These are phyloP conservation scores for Pachypsylla venusta DNA, from an alignment of 1,140 invertebrate genomes.

Conservation along the genomic window DNA sequence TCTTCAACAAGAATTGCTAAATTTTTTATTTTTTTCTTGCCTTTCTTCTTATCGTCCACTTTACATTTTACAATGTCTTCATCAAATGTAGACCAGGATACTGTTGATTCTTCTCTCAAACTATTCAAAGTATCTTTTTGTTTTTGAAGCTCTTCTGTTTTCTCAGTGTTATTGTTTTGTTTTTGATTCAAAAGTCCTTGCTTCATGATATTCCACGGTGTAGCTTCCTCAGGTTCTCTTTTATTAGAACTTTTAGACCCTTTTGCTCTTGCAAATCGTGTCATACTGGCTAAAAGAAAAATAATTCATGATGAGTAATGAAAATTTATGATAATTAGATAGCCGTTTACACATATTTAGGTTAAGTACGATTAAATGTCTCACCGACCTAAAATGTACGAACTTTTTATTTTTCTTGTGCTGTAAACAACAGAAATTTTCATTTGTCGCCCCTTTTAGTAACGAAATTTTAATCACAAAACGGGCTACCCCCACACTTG, in stretches of 20 bases:
- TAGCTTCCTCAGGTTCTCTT: conserved; percentile 45
- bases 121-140: conserved; percentile 13
- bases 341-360: no score
- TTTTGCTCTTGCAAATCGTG: conserved; percentile 51
- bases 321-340: no score
- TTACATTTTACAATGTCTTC: conserved; percentile 16
- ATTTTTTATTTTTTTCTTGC: no score
- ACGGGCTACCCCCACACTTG: no score
- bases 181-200: conserved; percentile 34
- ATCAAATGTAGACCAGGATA: conserved; percentile 37
- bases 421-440: no score
- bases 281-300: conserved; percentile 38
- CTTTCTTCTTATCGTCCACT: conserved; percentile 12
- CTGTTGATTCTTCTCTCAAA: conserved; percentile 26
- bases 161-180: background rate
- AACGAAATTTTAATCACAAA: no score
- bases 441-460: no score
- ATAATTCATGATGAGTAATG: background rate
- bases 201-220: conserved; percentile 55
- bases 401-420: no score
- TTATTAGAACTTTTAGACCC: conserved; percentile 59
- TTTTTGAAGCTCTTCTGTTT: conserved; percentile 1
- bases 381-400: no score
- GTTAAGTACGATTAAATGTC: no score
- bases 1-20: no score